Conservation (phyloP, 2,113 vertebrate species). For the Edolisoma coerulescens region DNA sequence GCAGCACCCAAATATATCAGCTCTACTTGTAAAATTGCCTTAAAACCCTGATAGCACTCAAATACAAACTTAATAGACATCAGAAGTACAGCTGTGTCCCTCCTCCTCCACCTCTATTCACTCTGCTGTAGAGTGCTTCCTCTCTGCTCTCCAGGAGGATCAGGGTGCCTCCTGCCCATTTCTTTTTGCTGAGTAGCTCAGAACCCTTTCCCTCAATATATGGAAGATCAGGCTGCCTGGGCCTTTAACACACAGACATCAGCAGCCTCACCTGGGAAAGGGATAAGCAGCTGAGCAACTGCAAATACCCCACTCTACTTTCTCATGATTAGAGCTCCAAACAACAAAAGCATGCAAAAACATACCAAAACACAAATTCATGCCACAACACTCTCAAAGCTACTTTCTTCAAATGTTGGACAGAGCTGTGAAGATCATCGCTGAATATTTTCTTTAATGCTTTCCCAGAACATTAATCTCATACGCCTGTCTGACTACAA, state of each 20-base stretch:
- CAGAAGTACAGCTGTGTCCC: background rate
- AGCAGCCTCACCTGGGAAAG: background rate
- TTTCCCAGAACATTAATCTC: background rate
- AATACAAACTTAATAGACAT: background rate
- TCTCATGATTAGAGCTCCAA: background rate
- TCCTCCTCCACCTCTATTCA: background rate
- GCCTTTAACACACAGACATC: background rate
- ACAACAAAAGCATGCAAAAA: background rate
- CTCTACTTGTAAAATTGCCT: background rate
- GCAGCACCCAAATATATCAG: background rate
- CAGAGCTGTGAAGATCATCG: background rate
- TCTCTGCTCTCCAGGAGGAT: background rate
- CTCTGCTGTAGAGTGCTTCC: background rate
- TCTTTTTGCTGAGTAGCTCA: background rate
- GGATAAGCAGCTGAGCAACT: background rate
- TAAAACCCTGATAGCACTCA: background rate
- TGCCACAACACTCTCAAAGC: background rate
- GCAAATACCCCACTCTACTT: background rate
- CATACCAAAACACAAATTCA: background rate
- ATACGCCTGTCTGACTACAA: background rate
- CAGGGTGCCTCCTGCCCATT: background rate
- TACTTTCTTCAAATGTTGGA: background rate
- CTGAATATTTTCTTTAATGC: background rate
- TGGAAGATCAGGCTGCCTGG: background rate
- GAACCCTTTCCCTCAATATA: background rate